Conservation (phyloP, 2,888 invertebrate genomes). For the Polietes domitor region DNA sequence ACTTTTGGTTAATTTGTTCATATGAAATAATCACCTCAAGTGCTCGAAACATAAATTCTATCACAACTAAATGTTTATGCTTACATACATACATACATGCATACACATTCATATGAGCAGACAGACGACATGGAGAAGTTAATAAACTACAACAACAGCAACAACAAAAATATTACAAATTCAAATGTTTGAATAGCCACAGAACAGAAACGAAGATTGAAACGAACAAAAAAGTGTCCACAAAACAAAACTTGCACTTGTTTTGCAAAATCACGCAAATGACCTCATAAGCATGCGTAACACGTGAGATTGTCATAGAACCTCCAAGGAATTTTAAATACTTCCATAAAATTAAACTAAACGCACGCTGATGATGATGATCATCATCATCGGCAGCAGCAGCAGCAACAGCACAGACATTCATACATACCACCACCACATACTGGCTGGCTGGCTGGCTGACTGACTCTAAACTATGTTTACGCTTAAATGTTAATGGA, state of each 20-base stretch:
- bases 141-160: constrained; percentile 15
- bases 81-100: neutral
- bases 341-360: constrained; percentile 63
- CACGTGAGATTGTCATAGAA: constrained; percentile 66
- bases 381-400: neutral
- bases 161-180: constrained; percentile 44
- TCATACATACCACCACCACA: no score
- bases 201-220: neutral
- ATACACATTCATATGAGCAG: constrained; percentile 6
- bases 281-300: constrained; percentile 70
- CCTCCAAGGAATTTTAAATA: constrained; percentile 63
- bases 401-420: neutral
- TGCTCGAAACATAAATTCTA: constrained; percentile 22
- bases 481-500: constrained; percentile 22
- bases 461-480: constrained; percentile 1
- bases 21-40: constrained; percentile 8
- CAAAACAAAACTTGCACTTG: constrained; percentile 64
- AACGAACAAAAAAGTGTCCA: constrained; percentile 40
- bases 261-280: constrained; percentile 69
- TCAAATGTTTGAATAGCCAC: constrained; percentile 39
- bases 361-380: constrained; percentile 32
- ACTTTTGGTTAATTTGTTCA: constrained; percentile 29
- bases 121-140: neutral
- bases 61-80: no score
- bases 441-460: neutral